Evolutionary conservation across 2,888 invertebrate genomes (phyloP), one percentile per base, ranked within the genome.

Genomic region (Panzeria rudis): DNA sequence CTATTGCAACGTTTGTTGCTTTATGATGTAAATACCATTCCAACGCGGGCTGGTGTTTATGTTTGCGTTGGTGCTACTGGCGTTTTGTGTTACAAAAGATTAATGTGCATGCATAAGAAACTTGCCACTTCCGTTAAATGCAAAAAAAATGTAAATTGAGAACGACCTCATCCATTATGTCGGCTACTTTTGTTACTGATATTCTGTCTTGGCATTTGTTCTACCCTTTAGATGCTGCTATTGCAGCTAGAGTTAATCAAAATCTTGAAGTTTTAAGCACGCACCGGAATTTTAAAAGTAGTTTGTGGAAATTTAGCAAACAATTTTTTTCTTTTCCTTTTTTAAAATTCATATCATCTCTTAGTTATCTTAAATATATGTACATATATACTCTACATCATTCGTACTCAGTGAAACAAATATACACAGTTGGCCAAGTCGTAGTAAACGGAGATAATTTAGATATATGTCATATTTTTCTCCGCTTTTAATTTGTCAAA

Each of bases 31-130:
- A 17, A 35, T 20, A 32, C 20, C 32, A 54, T 32, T 35, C 29
- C 41, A 61, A 35, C 13, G 20, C 72, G 7, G 11, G 11, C 13
- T 29, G 50, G 11, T 66, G 32, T 56, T 52, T 66, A 44, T 29
- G 38, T 69, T 47, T 15, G 54, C 7, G 77, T 54, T 62, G 52
- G 32, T 71, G 35, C 23, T 62, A 50, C 47, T 59, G 59, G 71
- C 41, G 38, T 35, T 77, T 44, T 56, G 32, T 68, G 73, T 44
- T 73, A 52, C 59, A 77, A 66, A 78, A 83, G 79, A 84, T 84
- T 79, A 79, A 84, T 84, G 75, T 76, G 62, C 73, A 78, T 75
- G 62, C 69, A 80, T 79, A 84, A 79, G 84, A 56, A 84, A 78
- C 78, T 64, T 72, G 69, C 59, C 73, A 81, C 73, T 81, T 81